Evolutionary conservation across 2,113 vertebrate genomes (phyloP).

Genomic region (Todiramphus saurophagus): DNA sequence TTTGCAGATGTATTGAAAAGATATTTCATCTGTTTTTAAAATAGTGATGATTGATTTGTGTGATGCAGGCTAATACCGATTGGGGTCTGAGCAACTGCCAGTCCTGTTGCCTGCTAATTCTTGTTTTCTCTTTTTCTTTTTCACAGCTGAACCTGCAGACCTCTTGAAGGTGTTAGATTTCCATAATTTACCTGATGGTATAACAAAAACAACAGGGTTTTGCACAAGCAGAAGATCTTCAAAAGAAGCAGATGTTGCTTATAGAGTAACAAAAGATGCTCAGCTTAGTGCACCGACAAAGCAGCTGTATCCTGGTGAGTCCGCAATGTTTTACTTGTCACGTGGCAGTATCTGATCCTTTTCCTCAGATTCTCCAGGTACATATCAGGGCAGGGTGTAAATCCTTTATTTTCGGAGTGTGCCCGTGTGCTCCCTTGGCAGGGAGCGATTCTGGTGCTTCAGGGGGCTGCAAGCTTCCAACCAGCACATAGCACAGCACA

Average conservation of each 20-base stretch:
- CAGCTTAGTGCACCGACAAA: slow-evolving; percentile 95
- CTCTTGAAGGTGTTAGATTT: slow-evolving; percentile 98
- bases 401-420: neutral
- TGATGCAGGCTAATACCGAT: neutral
- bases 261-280: slow-evolving; percentile 90
- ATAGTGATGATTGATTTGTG: neutral
- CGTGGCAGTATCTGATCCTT: neutral
- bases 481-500: fast-evolving
- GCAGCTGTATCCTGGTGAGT: slow-evolving; percentile 82
- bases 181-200: slow-evolving; percentile 92
- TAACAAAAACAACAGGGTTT: slow-evolving; percentile 90
- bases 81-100: neutral
- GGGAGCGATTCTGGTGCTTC: neutral
- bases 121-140: neutral
- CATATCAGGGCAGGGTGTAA: fast-evolving
- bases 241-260: slow-evolving; percentile 90
- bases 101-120: neutral
- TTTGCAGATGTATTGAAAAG: neutral
- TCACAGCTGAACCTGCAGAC: slow-evolving; percentile 87
- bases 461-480: neutral
- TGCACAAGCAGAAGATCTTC: slow-evolving; percentile 88
- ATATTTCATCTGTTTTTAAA: neutral
- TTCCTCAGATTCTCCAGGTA: neutral
- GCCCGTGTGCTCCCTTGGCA: neutral
- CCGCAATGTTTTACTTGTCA: neutral